Percentiles rank a stretch among this genome's conserved stretches.
phyloP scores from a whole-genome alignment of 2,113 vertebrate genomes.

The Terrapene triunguis region DNA sequence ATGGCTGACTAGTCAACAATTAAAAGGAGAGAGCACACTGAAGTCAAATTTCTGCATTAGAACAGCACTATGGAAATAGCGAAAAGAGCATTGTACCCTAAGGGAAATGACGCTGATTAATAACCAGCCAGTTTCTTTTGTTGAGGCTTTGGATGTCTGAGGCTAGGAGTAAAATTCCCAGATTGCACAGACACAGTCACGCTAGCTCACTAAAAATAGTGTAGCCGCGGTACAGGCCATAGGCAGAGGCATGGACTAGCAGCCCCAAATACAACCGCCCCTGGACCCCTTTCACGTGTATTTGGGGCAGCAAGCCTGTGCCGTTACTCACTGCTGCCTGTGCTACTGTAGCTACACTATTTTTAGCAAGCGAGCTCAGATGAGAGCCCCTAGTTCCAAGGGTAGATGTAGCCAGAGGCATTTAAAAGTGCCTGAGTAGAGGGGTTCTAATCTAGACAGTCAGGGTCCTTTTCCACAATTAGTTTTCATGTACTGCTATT shows the following conservation, averaged over 20 bases:
- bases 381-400: background rate
- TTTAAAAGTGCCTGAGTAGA: background rate
- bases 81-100: background rate
- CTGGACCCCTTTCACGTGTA: background rate
- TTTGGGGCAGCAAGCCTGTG: background rate
- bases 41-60: background rate
- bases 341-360: background rate
- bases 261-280: background rate
- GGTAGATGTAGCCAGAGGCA: background rate
- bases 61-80: background rate
- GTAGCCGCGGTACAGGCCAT: background rate
- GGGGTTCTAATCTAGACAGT: background rate
- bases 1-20: background rate
- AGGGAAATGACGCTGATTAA: background rate
- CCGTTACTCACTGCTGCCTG: background rate
- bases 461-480: background rate
- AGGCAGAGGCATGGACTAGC: background rate
- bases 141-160: background rate
- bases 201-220: background rate
- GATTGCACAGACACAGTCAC: background rate
- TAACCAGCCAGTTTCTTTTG: background rate
- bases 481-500: background rate
- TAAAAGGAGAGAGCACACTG: background rate
- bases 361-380: background rate
- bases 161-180: background rate